Evolutionary conservation across 2,888 invertebrate genomes (phyloP).

Genomic region (Serripes groenlandicus): DNA sequence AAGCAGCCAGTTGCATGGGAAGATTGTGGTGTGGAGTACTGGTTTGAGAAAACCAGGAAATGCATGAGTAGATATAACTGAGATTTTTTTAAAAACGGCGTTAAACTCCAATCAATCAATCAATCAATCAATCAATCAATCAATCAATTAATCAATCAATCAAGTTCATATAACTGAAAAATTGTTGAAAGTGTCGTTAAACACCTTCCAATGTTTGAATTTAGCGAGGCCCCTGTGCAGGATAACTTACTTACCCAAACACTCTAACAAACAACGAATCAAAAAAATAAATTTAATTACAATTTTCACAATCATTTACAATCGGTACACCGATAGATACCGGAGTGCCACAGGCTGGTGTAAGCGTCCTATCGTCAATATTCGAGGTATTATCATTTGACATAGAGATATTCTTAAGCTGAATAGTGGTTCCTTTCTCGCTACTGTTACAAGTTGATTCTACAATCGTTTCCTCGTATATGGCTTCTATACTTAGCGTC

Average conservation of each 20-base stretch:
- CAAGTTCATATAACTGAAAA: too few species aligned
- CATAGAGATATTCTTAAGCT: slow-evolving; percentile 1
- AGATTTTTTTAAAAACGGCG: too few species aligned
- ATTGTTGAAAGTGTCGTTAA: not conserved
- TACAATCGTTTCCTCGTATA: slow-evolving; percentile 42
- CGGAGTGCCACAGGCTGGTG: not conserved
- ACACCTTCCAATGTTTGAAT: not conserved
- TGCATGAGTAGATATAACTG: too few species aligned
- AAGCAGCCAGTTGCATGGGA: too few species aligned
- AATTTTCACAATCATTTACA: slow-evolving; percentile 2
- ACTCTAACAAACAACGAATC: not conserved
- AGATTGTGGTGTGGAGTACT: too few species aligned
- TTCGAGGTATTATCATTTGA: slow-evolving; percentile 17
- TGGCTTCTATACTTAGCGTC: slow-evolving; percentile 54
- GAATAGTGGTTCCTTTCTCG: not conserved
- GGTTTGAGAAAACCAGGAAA: too few species aligned
- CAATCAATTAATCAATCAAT: too few species aligned
- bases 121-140: too few species aligned
- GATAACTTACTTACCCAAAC: not conserved
- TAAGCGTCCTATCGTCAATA: not conserved
- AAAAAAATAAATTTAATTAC: not conserved
- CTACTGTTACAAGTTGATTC: slow-evolving; percentile 12
- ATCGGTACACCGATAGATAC: not conserved
- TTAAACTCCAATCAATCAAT: too few species aligned
- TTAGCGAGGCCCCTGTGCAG: not conserved